Evolutionary conservation across 2,797 vertebrate genomes (phyloP), one percentile per base, ranked within the genome.

Genomic region (Taeniopygia guttata): DNA sequence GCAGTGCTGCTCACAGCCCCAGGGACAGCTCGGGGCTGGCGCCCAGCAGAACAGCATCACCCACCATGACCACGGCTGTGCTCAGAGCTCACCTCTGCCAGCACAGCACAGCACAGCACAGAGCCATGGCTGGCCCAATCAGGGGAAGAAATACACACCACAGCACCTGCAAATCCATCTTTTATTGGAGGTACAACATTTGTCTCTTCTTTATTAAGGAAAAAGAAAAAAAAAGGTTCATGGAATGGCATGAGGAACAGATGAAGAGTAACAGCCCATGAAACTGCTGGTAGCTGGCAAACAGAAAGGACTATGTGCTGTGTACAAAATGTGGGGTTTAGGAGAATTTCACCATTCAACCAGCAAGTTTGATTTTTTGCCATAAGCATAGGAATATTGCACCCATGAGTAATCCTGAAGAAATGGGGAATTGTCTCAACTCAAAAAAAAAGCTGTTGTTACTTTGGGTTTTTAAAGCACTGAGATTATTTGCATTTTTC

Each of bases 401-500:
- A 87, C 13, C 49, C 60, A 32, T 64, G 34, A 84, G 46, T 36
- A 87, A 56, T 40, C 48, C 68, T 80, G 38, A 77, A 87, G 51
- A 63, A 89, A 73, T 7, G 9, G 32, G 22, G n/a, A 82, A 60
- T 40, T 74, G n/a, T 69, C 49, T 91, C 42, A 60, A 27, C 26
- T 64, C 10, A 7, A 60, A 45, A 81, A 81, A 23, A 89, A 81
- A 75, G 48, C 63, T 59, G 26, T 18, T 77, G 70, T 73, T 82
- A 32, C 66, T 63, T 88, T 42, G 67, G 9, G 2, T 10, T 79
- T 95, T 78, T 54, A 94, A 91, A 91, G 72, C 52, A 77, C 42
- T 67, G 42, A 62, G 79, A 73, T 59, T 63, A 89, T 87, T 89
- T 89, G 75, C 89, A 92, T 93, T 76, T 89, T 76, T 54, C n/a